Evolutionary conservation across 2,113 vertebrate species (phyloP), one percentile per base, ranked within the genome.

Genomic region (Alosa alosa): DNA sequence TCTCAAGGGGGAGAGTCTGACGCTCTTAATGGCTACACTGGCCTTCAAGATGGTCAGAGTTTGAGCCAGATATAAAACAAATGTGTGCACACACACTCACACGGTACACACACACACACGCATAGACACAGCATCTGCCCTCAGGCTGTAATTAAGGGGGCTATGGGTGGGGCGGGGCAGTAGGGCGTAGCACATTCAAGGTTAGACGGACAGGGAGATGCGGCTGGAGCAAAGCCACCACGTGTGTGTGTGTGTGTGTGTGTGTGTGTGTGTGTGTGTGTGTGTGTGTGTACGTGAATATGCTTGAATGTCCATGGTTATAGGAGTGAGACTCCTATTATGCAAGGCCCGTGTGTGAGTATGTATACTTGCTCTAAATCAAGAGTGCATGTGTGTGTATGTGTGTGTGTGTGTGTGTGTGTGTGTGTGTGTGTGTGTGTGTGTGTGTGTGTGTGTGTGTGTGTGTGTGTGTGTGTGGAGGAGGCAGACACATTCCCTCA

Each of bases 1-100:
- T 17, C 72, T 78, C 82, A 55, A 36, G 78, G 86, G 83, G 83
- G 55, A n/a, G 81, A 84, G 86, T 85, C 68, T 68, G 75, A 39
- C 85, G 85, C 39, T 17, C 20, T 81, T 89, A 86, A 86, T 89
- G 22, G 64, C 81, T 36, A 86, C 81, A 84, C 83, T 84, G 81
- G 75, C 84, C 52, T 78, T 47, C 45, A 20, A 49, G 81, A 52
- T 86, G 83, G 84, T 17, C 85, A 75, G 46, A 87, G 72, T 78
- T 64, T 83, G 52, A 18, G 52, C 52, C 52, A 49, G 47, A 49
- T 49, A 49, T 49, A 49, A 49, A 44, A 49, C 49, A 45, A 78
- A 22, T 4, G 22, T 82, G 72, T 25, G 46, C 45, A 82, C 47
- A 22, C 22, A 81, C 52, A 57, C 18, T 50, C 49, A 50, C 3